Conservation (phyloP, 2,113 vertebrate species). For the Sialia sialis region DNA sequence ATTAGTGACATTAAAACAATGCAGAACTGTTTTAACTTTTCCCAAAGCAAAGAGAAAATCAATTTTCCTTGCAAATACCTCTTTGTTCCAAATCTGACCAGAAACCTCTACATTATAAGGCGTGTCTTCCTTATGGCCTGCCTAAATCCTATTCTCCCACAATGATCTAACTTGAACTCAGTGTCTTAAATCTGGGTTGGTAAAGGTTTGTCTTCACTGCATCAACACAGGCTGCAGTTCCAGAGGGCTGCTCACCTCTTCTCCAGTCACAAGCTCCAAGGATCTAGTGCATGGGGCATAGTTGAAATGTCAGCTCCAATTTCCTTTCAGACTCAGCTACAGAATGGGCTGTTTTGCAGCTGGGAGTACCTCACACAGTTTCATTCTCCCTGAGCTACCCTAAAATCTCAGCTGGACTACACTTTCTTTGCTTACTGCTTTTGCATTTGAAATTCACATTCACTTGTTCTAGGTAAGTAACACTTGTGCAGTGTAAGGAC, state of each 20-base stretch:
- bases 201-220: background rate
- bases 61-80: background rate
- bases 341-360: background rate
- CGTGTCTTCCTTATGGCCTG: background rate
- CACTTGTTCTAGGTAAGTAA: background rate
- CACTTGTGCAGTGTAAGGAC: background rate
- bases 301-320: background rate
- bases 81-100: background rate
- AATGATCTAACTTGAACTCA: background rate
- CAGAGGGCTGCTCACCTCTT: background rate
- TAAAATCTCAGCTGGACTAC: background rate
- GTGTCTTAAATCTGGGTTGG: background rate
- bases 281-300: background rate
- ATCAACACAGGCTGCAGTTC: background rate
- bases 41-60: conserved; percentile 26
- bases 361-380: background rate
- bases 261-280: background rate
- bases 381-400: background rate
- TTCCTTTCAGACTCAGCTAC: background rate
- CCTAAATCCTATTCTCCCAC: background rate
- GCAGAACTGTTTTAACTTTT: background rate
- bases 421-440: background rate
- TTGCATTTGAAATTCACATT: background rate
- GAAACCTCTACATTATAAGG: background rate
- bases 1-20: background rate